A percentile compares a stretch with the other conserved stretches of the same genome.
These are phyloP conservation scores for Thalassophryne amazonica DNA, from an alignment of 2,797 vertebrate species.

Conservation along the genomic window DNA sequence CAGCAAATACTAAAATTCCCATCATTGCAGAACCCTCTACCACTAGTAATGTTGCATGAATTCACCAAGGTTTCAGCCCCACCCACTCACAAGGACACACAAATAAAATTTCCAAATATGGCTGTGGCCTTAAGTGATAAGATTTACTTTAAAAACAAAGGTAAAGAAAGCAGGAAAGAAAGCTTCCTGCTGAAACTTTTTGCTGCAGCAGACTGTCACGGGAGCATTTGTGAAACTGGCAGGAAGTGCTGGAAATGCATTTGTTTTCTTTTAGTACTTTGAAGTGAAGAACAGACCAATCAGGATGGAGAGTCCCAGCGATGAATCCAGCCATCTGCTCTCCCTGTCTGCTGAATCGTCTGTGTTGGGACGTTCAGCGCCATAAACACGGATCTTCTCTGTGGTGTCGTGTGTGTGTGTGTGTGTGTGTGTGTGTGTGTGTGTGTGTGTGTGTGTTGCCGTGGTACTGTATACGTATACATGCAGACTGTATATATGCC, in stretches of 20 bases:
- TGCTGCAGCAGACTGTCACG: constrained; percentile 18
- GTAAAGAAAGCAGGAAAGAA: too few relatives aligned
- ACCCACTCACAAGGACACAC: too few relatives aligned
- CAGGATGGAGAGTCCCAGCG: constrained; percentile 11
- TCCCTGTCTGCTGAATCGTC: constrained; percentile 30
- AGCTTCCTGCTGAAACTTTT: too few relatives aligned
- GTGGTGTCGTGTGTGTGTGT: constrained; percentile 36
- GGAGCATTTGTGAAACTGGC: constrained; percentile 3
- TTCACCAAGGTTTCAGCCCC: too few relatives aligned
- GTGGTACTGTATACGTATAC: constrained; percentile 79
- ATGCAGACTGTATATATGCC: constrained; percentile 75
- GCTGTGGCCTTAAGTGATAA: too few relatives aligned
- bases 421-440: constrained; percentile 20
- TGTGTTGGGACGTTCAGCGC: constrained; percentile 9
- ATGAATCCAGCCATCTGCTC: constrained; percentile 36
- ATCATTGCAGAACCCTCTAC: too few relatives aligned
- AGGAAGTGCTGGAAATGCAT: not conserved
- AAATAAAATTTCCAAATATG: too few relatives aligned
- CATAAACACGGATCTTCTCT: constrained; percentile 39
- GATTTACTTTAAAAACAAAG: too few relatives aligned
- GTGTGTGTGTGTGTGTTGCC: constrained; percentile 54
- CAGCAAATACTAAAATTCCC: too few relatives aligned
- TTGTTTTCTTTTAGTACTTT: not conserved
- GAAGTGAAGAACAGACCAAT: constrained; percentile 28
- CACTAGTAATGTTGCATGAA: too few relatives aligned